Conservation (phyloP, 2,113 vertebrate species). For the Aphelocoma coerulescens region DNA sequence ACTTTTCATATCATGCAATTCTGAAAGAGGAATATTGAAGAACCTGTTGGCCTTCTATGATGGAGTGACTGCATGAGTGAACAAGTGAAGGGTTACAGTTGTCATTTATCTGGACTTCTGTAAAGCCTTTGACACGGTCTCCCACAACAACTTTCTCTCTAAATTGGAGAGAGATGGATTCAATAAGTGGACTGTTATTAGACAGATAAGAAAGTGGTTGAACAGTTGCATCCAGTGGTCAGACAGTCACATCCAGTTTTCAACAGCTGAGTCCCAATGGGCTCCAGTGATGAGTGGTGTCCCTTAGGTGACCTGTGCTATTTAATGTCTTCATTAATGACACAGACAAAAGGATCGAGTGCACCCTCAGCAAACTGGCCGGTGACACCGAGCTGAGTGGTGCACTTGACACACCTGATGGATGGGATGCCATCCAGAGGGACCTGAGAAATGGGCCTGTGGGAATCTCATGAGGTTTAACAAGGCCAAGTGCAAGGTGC, state of each 20-base stretch:
- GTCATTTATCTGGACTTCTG: not conserved
- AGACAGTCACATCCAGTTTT: not conserved
- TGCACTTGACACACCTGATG: not conserved
- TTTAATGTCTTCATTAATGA: not conserved
- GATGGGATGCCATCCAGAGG: not conserved
- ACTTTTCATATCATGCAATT: not conserved
- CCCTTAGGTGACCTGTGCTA: not conserved
- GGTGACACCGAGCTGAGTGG: not conserved
- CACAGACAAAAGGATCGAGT: fast-evolving
- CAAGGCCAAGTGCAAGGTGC: not conserved
- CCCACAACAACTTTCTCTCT: not conserved
- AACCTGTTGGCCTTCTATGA: not conserved
- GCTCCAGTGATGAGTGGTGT: not conserved
- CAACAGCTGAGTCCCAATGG: not conserved
- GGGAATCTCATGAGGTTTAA: not conserved
- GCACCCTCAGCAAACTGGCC: not conserved
- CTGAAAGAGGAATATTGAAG: not conserved
- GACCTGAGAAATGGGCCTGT: not conserved
- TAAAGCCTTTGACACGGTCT: not conserved
- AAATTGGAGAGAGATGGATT: not conserved
- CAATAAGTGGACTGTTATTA: not conserved
- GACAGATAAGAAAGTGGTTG: not conserved
- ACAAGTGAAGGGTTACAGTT: not conserved
- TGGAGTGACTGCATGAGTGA: not conserved
- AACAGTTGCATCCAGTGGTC: not conserved